Evolutionary conservation across 2,113 vertebrate species (phyloP).

Genomic region (Jaculus jaculus): DNA sequence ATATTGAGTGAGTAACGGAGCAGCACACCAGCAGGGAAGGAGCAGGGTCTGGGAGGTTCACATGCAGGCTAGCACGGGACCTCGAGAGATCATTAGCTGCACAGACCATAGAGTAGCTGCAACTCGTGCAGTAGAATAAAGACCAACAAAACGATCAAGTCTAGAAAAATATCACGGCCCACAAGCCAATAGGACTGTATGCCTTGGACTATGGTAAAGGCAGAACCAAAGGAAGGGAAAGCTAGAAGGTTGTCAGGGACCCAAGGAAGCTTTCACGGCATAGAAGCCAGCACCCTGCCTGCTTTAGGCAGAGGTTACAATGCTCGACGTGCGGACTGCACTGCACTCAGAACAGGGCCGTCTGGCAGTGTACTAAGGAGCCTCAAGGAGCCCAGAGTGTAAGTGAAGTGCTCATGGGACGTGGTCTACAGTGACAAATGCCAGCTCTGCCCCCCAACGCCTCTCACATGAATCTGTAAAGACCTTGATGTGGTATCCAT

Average conservation of each 20-base stretch:
- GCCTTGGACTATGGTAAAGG: not conserved
- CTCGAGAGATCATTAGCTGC: not conserved
- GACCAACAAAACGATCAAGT: not conserved
- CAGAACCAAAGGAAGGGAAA: not conserved
- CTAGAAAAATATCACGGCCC: not conserved
- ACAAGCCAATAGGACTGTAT: not conserved
- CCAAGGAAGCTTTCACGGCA: not conserved
- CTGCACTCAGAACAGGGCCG: not conserved
- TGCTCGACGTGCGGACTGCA: not conserved
- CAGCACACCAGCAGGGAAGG: not conserved
- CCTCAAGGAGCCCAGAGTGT: not conserved
- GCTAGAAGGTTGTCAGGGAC: not conserved
- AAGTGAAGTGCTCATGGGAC: conserved; percentile 41
- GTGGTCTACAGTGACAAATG: not conserved
- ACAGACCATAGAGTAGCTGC: not conserved
- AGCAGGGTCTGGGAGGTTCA: not conserved
- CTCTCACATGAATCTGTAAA: conserved; percentile 29
- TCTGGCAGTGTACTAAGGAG: not conserved
- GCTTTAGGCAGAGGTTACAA: not conserved
- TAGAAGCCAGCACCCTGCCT: not conserved
- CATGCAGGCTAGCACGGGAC: not conserved
- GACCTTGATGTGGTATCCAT: conserved; percentile 5
- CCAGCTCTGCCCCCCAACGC: not conserved
- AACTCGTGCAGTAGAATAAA: not conserved
- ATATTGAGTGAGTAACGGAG: too few species aligned